Evolutionary conservation across 2,888 invertebrate species (phyloP).

Genomic region (Seladonia tumulorum): DNA sequence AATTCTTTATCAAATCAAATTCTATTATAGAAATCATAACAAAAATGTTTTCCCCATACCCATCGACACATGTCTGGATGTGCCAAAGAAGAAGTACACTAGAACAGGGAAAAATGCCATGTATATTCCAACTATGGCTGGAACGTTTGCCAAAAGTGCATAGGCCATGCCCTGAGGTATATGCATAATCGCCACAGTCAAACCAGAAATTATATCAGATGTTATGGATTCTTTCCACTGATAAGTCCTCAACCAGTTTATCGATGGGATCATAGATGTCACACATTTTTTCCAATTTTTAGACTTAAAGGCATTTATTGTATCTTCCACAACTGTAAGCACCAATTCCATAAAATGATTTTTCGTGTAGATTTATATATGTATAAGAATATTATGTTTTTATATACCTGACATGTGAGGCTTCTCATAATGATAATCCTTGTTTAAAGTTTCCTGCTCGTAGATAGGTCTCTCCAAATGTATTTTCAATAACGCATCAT

Average conservation of each 20-base stretch:
- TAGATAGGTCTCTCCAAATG: constrained; percentile 85
- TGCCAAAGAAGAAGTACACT: constrained; percentile 88
- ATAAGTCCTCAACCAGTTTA: constrained; percentile 88
- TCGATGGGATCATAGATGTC: constrained; percentile 85
- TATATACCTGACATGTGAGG: constrained; percentile 82
- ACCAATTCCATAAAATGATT: constrained; percentile 2
- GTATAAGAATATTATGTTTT: background rate
- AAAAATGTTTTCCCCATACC: constrained; percentile 83
- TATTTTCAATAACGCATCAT: constrained; percentile 57
- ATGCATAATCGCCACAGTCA: constrained; percentile 94
- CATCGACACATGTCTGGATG: constrained; percentile 88
- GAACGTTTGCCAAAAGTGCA: constrained; percentile 85
- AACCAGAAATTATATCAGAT: constrained; percentile 91
- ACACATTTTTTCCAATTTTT: constrained; percentile 74
- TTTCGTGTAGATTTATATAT: background rate
- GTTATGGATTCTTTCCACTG: constrained; percentile 87
- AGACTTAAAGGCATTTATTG: constrained; percentile 61
- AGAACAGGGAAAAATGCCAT: constrained; percentile 87
- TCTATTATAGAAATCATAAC: background rate
- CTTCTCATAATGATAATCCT: constrained; percentile 84
- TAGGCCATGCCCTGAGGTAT: constrained; percentile 91
- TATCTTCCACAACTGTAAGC: constrained; percentile 62
- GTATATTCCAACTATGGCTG: constrained; percentile 86
- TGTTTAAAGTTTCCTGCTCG: constrained; percentile 84
- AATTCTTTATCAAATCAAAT: background rate